Percentiles rank a stretch among this genome's conserved stretches.
phyloP scores from a whole-genome alignment of 2,888 invertebrate genomes.

The Cryptus viduatorius region DNA sequence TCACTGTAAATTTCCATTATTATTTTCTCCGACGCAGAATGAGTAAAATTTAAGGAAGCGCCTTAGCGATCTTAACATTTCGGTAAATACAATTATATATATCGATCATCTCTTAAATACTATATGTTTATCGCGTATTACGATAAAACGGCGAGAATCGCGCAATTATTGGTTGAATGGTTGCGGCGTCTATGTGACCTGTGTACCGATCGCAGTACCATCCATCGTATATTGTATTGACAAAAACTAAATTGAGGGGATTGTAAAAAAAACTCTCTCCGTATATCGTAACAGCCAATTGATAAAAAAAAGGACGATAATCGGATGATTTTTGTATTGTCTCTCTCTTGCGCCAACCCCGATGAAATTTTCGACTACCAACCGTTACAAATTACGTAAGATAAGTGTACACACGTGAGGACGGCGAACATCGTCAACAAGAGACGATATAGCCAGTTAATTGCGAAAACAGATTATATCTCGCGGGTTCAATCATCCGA shows the following conservation, averaged over 20 bases:
- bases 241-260: background rate
- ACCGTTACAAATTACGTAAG: conserved; percentile 25
- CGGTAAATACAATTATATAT: background rate
- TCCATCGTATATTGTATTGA: conserved; percentile 1
- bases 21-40: background rate
- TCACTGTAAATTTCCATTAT: background rate
- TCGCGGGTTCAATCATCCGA: conserved; percentile 19
- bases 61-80: background rate
- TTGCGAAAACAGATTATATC: conserved; percentile 47
- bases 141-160: conserved; percentile 9
- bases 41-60: background rate
- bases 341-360: background rate
- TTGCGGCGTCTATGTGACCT: conserved; percentile 7
- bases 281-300: too few species aligned
- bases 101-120: background rate
- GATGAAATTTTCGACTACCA: conserved; percentile 4
- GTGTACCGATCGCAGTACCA: conserved; percentile 21
- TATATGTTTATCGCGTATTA: conserved; percentile 34
- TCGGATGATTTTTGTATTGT: background rate
- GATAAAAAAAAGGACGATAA: background rate
- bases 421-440: conserved; percentile 22
- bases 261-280: too few species aligned
- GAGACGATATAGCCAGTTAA: conserved; percentile 31
- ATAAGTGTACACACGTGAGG: conserved; percentile 21
- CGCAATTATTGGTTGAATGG: background rate